Evolutionary conservation across 2,888 invertebrate species (phyloP).

Genomic region (Scelioninae gen. 1): DNA sequence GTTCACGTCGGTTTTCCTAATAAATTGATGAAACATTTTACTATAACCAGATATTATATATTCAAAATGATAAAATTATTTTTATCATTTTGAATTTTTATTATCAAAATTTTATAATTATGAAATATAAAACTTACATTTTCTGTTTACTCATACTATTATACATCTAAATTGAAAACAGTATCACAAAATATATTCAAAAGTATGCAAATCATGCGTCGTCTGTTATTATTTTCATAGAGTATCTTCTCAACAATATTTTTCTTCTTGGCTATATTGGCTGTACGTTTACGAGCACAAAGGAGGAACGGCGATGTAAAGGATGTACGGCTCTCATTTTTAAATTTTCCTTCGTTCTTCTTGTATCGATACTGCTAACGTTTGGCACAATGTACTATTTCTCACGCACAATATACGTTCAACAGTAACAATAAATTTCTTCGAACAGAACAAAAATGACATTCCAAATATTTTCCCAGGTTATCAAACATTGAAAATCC

Average conservation of each 20-base stretch:
- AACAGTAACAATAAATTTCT: constrained; percentile 24
- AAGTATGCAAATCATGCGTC: neutral
- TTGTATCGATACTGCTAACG: neutral
- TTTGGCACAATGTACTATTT: constrained; percentile 20
- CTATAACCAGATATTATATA: no score
- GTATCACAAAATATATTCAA: neutral
- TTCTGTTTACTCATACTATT: neutral
- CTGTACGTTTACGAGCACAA: constrained; percentile 12
- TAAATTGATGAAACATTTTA: no score
- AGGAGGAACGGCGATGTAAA: constrained; percentile 7
- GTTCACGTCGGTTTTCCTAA: no score
- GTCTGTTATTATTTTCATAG: neutral
- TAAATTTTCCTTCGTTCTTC: constrained; percentile 12
- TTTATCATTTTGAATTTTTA: no score
- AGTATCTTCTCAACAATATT: constrained; percentile 24
- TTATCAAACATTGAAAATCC: constrained; percentile 29
- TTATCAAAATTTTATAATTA: no score
- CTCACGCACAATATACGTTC: constrained; percentile 25
- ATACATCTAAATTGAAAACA: neutral
- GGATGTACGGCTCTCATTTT: constrained; percentile 33
- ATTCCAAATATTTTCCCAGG: constrained; percentile 6
- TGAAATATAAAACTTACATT: no score
- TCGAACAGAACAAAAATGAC: constrained; percentile 1
- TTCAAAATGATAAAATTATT: no score
- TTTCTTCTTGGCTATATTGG: constrained; percentile 34